A percentile compares a stretch with the other conserved stretches of the same genome.
These are phyloP conservation scores for Odontophorus gujanensis DNA, from an alignment of 2,113 vertebrate genomes.

Conservation along the genomic window DNA sequence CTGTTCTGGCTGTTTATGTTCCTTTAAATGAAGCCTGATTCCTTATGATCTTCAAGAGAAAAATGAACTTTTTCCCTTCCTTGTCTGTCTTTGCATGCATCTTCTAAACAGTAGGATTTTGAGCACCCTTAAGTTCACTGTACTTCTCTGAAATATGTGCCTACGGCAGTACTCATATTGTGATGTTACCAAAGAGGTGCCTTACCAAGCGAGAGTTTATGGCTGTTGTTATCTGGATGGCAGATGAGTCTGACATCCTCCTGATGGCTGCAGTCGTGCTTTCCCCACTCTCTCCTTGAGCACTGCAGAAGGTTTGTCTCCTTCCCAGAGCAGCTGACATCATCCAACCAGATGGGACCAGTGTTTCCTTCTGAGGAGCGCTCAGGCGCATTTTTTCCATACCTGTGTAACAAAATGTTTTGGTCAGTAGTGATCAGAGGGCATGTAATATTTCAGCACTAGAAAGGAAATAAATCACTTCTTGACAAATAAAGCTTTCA, in stretches of 20 bases:
- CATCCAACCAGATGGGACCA: slow-evolving; percentile 89
- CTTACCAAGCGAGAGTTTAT: slow-evolving; percentile 82
- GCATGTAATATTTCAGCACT: not conserved
- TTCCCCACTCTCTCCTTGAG: slow-evolving; percentile 84
- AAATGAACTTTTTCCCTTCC: not conserved
- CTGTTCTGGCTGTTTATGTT: not conserved
- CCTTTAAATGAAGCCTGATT: not conserved
- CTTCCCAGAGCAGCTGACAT: slow-evolving; percentile 90
- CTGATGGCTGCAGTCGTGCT: slow-evolving; percentile 89
- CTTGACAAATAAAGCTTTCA: not conserved
- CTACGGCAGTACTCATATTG: not conserved
- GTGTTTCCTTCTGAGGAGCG: slow-evolving; percentile 73
- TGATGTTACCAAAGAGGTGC: not conserved
- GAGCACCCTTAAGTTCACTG: not conserved
- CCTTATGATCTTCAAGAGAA: not conserved
- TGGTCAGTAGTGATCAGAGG: not conserved
- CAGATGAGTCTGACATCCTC: slow-evolving; percentile 89
- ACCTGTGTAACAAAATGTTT: slow-evolving; percentile 62
- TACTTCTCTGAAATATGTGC: not conserved
- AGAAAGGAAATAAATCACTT: not conserved
- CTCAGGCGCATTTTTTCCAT: slow-evolving; percentile 76
- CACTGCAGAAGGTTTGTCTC: slow-evolving; percentile 87
- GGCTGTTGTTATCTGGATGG: slow-evolving; percentile 74
- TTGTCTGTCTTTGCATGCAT: not conserved
- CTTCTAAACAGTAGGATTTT: not conserved